Evolutionary conservation across 2,113 vertebrate species (phyloP), one percentile per base, ranked within the genome.

Genomic region (Microcebus griseorufus): DNA sequence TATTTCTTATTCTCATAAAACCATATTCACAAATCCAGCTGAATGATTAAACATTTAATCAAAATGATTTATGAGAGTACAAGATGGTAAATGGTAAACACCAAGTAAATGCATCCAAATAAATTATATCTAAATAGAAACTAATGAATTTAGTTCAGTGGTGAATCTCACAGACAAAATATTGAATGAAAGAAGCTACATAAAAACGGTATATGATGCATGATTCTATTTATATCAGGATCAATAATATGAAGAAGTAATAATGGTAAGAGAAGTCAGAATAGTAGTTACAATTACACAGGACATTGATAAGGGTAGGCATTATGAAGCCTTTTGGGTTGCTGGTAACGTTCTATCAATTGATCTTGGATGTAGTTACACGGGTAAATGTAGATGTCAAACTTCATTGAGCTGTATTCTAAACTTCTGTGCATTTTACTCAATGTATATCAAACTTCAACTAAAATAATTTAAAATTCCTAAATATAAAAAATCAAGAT

Each of bases 201-300:
- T 23, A 25, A 34, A 80, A 84, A 53, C 6, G 79, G n/a, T 37
- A 37, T 6, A 22, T 42, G 60, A 10, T n/a, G 7, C 7, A 34
- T 87, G 42, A 62, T 64, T 97, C 29, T 85, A 45, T 82, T 93
- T 73, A 60, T 62, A 73, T 67, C 48, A 84, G 85, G 65, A 64
- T 80, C 39, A 95, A 86, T 70, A 83, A 73, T 12, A 65, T 22
- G 32, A 0, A 78, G 53, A 96, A 80, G 20, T 72, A n/a, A n/a
- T n/a, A n/a, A n/a, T n/a, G n/a, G n/a, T n/a, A n/a, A n/a, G n/a
- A n/a, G n/a, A n/a, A n/a, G n/a, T n/a, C n/a, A n/a, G n/a, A n/a
- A n/a, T n/a, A n/a, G n/a, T n/a, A n/a, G n/a, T n/a, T n/a, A n/a
- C n/a, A n/a, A n/a, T n/a, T n/a, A n/a, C n/a, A n/a, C n/a, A n/a